Conservation (phyloP, 2,888 invertebrate genomes). For the Neuroscelio doddi region DNA sequence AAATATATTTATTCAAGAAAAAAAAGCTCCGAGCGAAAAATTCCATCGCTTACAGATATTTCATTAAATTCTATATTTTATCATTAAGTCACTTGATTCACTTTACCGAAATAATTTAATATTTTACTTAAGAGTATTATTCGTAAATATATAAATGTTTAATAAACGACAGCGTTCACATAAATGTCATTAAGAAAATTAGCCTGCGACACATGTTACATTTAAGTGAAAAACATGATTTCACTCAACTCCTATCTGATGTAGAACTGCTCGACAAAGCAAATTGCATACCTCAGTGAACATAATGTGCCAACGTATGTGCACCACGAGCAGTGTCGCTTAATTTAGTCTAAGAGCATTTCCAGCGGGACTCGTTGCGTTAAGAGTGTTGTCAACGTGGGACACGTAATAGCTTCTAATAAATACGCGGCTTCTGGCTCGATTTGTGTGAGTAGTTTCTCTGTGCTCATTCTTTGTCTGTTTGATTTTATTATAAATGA, state of each 20-base stretch:
- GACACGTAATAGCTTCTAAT: slow-evolving; percentile 59
- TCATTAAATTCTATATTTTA: no score
- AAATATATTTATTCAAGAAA: no score
- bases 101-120: no score
- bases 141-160: no score
- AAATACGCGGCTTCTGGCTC: slow-evolving; percentile 51
- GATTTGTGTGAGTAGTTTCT: slow-evolving; percentile 13
- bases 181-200: not conserved
- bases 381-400: slow-evolving; percentile 51
- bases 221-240: slow-evolving; percentile 31
- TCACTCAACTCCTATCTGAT: slow-evolving; percentile 12
- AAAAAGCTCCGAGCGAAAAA: no score
- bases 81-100: no score
- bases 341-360: slow-evolving; percentile 51
- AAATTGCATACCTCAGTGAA: slow-evolving; percentile 29
- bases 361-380: slow-evolving; percentile 46
- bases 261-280: slow-evolving; percentile 18
- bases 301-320: slow-evolving; percentile 32
- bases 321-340: slow-evolving; percentile 39
- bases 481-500: slow-evolving; percentile 32
- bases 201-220: not conserved
- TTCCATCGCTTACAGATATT: no score
- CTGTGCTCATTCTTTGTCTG: not conserved
- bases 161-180: no score
- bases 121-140: no score